These are phyloP conservation scores for Drosophila anomalata DNA, from an alignment of 2,888 invertebrate genomes.

Conservation along the genomic window DNA sequence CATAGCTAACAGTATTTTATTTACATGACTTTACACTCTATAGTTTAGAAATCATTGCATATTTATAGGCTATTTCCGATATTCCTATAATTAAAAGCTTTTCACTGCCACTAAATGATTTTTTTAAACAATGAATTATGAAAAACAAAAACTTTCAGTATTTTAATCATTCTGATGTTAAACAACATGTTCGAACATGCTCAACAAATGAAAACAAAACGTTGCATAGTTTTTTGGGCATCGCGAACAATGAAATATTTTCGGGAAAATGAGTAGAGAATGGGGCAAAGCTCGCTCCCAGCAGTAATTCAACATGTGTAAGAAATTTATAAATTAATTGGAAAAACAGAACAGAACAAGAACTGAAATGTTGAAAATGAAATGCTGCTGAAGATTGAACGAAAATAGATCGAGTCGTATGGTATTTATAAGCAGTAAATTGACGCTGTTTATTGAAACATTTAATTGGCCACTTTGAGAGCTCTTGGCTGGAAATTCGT, in stretches of 20 bases:
- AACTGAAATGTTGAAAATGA: conserved; percentile 7
- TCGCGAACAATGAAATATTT: not conserved
- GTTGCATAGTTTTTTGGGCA: conserved; percentile 27
- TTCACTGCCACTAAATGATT: not conserved
- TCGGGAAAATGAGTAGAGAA: conserved; percentile 12
- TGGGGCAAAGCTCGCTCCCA: conserved; percentile 19
- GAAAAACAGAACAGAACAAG: conserved; percentile 13
- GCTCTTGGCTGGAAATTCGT: conserved; percentile 34
- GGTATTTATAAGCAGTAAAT: conserved; percentile 50
- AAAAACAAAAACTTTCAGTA: not conserved
- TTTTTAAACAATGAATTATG: conserved; percentile 3
- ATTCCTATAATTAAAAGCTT: conserved; percentile 18
- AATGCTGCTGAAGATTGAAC: conserved; percentile 29
- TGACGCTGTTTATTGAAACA: conserved; percentile 63
- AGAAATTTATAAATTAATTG: conserved; percentile 41
- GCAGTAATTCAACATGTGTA: conserved; percentile 38
- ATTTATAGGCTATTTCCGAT: conserved; percentile 15
- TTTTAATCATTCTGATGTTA: not conserved
- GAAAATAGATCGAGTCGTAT: conserved; percentile 54
- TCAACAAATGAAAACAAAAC: not conserved
- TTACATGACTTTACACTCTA: conserved; percentile 3
- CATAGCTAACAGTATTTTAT: not conserved
- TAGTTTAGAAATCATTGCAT: conserved; percentile 2
- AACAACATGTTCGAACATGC: conserved; percentile 7
- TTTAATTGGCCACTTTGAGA: conserved; percentile 66